Conservation (phyloP, 1,140 invertebrate species). For the Akabosia matsudoensis region DNA sequence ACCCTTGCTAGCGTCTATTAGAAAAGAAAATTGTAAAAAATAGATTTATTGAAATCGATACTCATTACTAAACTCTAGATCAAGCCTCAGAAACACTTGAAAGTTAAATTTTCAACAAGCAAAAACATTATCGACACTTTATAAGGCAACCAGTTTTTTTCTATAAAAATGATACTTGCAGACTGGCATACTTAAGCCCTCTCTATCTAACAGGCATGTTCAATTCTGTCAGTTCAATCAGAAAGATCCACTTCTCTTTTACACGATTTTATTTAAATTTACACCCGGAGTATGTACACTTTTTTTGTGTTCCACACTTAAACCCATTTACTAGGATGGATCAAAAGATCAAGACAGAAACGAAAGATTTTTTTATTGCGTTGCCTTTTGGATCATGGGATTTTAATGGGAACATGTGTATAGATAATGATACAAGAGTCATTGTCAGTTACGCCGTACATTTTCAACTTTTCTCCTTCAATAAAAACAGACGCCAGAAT, state of each 20-base stretch:
- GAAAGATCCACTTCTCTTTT: background rate
- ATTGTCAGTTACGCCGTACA: background rate
- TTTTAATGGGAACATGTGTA: slow-evolving; percentile 23
- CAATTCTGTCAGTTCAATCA: background rate
- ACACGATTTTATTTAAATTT: slow-evolving; percentile 5
- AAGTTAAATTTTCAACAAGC: too few relatives aligned
- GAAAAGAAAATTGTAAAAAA: background rate
- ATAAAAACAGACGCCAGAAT: slow-evolving; percentile 18
- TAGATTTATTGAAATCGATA: background rate
- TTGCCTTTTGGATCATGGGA: slow-evolving; percentile 1
- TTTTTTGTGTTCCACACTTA: background rate
- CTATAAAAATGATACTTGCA: background rate
- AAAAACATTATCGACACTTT: background rate
- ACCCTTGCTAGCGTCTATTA: background rate
- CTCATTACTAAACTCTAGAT: background rate
- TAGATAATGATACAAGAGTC: slow-evolving; percentile 20
- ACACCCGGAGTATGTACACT: background rate
- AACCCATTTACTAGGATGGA: background rate
- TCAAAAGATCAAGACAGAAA: background rate
- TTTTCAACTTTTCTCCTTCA: background rate
- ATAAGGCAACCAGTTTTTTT: background rate
- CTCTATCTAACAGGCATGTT: background rate
- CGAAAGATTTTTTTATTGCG: background rate
- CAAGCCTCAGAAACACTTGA: background rate
- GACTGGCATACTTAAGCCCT: too few relatives aligned